Base-by-base conservation (phyloP, 2,888 invertebrate species). In the Sinotaia quadrata region DNA sequence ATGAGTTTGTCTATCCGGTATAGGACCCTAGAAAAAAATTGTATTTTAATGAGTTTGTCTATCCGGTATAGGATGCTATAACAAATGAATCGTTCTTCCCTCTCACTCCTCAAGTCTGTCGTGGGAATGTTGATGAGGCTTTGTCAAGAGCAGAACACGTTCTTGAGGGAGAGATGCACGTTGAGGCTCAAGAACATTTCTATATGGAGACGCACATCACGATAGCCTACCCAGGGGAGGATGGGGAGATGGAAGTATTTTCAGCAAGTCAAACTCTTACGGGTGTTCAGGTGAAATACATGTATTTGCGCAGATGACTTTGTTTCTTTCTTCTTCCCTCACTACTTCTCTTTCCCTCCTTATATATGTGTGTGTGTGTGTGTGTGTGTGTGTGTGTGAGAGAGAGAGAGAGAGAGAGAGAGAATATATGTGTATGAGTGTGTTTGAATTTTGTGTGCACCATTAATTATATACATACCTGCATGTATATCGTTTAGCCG, bases 101-200 rank as follows among this genome's bases (percentile, higher is more conserved):
- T 0, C 49, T 47, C 4, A 10, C 36, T 2, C 57, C 18, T n/a
- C 15, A 10, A 7, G 27, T 72, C 8, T 21, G 36, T 27, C 10
- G 51, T 44, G 89, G 96, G 0, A 91, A 95, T 84, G 90, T 93
- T 1, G 92, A 92, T 8, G 85, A 89, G 63, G 93, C 91, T 0
- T 93, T 97, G 77, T 87, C 90, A 37, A 90, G 91, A 74, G 91
- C 93, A 15, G 92, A 93, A 44, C 91, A 93, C 84, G 88, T 94
- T n/a, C 85, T 96, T 37, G 93, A 94, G 88, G 95, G 96, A 0
- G 92, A 94, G 78, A 90, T 92, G 47, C 90, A 93, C 68, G 93
- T 95, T 83, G 96, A 96, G 12, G 96, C 95, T 0, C 97, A 98
- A 88, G 97, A 98, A 86, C 98, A 98, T 87, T 98, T 98, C 88